phyloP scores from a whole-genome alignment of 2,113 vertebrate genomes.

The Dasyurus viverrinus region DNA sequence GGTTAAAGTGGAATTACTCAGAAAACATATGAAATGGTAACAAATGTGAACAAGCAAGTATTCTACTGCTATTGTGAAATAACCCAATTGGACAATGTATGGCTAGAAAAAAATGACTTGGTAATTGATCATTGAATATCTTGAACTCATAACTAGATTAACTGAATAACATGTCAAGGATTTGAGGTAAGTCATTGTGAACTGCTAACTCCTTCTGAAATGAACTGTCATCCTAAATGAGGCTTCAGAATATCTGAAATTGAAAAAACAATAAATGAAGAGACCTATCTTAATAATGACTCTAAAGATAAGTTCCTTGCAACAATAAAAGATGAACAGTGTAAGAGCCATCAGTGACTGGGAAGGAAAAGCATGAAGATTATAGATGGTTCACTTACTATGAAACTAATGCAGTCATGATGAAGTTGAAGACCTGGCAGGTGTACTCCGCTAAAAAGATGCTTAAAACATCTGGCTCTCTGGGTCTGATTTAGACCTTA shows the following conservation, averaged over 20 bases:
- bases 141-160: not conserved
- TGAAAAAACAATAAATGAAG: not conserved
- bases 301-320: not conserved
- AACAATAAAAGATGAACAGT: not conserved
- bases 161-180: slow-evolving; percentile 5
- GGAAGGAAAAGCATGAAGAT: slow-evolving; percentile 8
- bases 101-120: not conserved
- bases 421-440: slow-evolving; percentile 2
- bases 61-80: slow-evolving; percentile 1
- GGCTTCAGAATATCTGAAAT: not conserved
- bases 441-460: not conserved
- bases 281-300: not conserved
- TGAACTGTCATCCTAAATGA: not conserved
- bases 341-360: not conserved
- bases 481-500: not conserved
- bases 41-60: not conserved
- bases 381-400: not conserved
- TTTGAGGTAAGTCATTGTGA: not conserved
- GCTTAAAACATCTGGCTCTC: not conserved
- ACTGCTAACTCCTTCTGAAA: slow-evolving; percentile 5
- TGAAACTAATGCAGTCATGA: slow-evolving; percentile 4
- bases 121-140: not conserved
- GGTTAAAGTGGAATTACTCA: not conserved
- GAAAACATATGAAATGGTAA: not conserved
- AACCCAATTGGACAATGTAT: not conserved